These are phyloP conservation scores for Eucidaris tribuloides DNA, from an alignment of 35 echinoderm and acorn worm species.

Conservation along the genomic window DNA sequence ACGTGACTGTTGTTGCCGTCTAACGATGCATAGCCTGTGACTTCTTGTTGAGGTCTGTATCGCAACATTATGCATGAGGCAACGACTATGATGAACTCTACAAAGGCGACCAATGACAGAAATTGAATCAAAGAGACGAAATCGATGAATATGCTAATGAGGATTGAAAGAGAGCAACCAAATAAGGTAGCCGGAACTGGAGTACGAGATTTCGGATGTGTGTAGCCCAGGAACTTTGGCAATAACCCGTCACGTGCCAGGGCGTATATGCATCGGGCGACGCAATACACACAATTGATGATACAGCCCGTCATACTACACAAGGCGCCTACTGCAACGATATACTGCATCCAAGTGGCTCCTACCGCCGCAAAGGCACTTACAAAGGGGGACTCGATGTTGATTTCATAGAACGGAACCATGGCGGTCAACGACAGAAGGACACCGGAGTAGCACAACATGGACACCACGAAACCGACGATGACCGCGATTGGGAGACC, in stretches of 20 bases:
- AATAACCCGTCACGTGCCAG: slow-evolving; percentile 74
- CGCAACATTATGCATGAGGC: slow-evolving; percentile 41
- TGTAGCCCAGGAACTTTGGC: slow-evolving; percentile 43
- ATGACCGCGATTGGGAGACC: slow-evolving; percentile 74
- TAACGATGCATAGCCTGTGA: slow-evolving; percentile 1
- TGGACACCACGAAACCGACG: slow-evolving; percentile 34
- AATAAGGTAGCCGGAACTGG: slow-evolving; percentile 49
- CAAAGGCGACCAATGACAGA: slow-evolving; percentile 54
- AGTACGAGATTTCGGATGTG: slow-evolving; percentile 32
- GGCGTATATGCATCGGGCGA: slow-evolving; percentile 70
- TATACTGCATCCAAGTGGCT: slow-evolving; percentile 46
- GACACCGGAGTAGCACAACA: slow-evolving; percentile 52
- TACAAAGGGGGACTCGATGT: slow-evolving; percentile 66
- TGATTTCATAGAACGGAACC: slow-evolving; percentile 51
- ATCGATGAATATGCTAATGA: slow-evolving; percentile 51
- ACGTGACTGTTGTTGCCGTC: slow-evolving; percentile 9
- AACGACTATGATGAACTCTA: slow-evolving; percentile 64
- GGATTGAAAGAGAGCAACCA: slow-evolving; percentile 30
- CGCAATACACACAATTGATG: slow-evolving; percentile 61
- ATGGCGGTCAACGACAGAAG: slow-evolving; percentile 52
- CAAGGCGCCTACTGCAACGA: slow-evolving; percentile 70
- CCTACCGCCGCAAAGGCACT: slow-evolving; percentile 46
- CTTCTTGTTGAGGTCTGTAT: slow-evolving; percentile 21
- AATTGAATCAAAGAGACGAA: slow-evolving; percentile 57
- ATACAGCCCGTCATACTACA: slow-evolving; percentile 76